A percentile compares a stretch with the other conserved stretches of the same genome.
Conservation (phyloP, 2,888 invertebrate genomes). For the Chaetogeoica ovagalla region DNA sequence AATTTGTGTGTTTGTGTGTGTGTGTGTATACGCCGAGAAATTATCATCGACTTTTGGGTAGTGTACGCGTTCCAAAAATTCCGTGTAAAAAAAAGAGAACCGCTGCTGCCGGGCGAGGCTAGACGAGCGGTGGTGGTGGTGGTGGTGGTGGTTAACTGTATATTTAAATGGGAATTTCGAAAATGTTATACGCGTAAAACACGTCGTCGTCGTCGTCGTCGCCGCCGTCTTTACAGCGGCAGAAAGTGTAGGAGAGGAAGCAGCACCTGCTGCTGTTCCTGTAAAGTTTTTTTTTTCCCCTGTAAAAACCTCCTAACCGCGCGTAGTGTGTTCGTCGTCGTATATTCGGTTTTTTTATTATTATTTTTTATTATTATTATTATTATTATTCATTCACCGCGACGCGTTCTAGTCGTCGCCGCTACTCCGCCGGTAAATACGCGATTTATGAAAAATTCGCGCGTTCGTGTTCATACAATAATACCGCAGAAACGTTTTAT, state of each 20-base stretch:
- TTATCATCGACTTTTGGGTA: slow-evolving; percentile 32
- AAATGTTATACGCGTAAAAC: slow-evolving; percentile 24
- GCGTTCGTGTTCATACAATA: too few relatives aligned
- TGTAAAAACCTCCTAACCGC: too few relatives aligned
- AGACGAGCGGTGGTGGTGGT: background rate
- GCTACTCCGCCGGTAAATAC: background rate
- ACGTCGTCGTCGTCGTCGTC: background rate
- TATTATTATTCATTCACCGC: background rate
- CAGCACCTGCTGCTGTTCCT: slow-evolving; percentile 14
- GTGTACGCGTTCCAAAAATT: too few relatives aligned
- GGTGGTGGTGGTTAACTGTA: background rate
- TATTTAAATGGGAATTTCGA: slow-evolving; percentile 44
- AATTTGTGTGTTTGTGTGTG: too few relatives aligned
- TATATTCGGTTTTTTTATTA: background rate
- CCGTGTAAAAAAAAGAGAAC: background rate
- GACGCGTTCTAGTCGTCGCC: background rate
- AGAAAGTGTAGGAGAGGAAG: too few relatives aligned
- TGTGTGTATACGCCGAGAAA: slow-evolving; percentile 41
- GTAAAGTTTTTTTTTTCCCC: slow-evolving; percentile 9
- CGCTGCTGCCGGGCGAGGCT: too few relatives aligned
- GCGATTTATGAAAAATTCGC: background rate
- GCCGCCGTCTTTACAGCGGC: too few relatives aligned
- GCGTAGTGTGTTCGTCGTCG: too few relatives aligned
- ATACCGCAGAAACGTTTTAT: too few relatives aligned
- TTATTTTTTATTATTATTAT: too few relatives aligned